Evolutionary conservation across 92 coral and sea anemone species (phyloP), one percentile per base, ranked within the genome.

Genomic region (Epizoanthus illoricatus): DNA sequence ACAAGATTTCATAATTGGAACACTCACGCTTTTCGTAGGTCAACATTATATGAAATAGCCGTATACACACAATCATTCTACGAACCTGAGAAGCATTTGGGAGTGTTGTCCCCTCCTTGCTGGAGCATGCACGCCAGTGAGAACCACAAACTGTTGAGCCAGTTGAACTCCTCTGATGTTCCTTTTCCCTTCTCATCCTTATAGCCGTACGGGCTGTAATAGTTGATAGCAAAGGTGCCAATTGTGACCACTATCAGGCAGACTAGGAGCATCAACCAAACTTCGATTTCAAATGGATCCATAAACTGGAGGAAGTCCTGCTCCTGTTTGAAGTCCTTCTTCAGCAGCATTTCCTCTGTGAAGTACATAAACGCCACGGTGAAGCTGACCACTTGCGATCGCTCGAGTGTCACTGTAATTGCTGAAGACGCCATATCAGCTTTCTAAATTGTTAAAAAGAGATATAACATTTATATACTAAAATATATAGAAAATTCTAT

Each of bases 31-130:
- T 19, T 65, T 65, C 28, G 41, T 19, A 65, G 4, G 24, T 20
- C 70, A 28, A 28, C 33, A 2, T 28, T 28, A 1, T 28, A 0
- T 28, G 0, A 28, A 28, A 28, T 28, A 28, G 23, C 7, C 4
- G 10, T 18, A 63, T 63, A 24, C 12, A 11, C 0, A 4, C 28
- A 33, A 20, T 28, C 36, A 45, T 1, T 47, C 54, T 16, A 11
- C 60, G 16, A 19, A 92, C 96, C 91, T 92, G 96, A 92, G 21
- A 92, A 72, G 45, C 86, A 89, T 57, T 80, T 92, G 5, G 96
- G 96, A 4, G 93, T 90, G 76, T 94, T 85, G 70, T 91, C 98
- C n/a, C 90, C 93, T 18, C 98, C 98, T 65, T 94, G 98, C 28
- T 91, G 93, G 24, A 94, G 75, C 96, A 89, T 92, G 7, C 91